Evolutionary conservation across 2,797 vertebrate species (phyloP).

Genomic region (Dryobates pubescens): DNA sequence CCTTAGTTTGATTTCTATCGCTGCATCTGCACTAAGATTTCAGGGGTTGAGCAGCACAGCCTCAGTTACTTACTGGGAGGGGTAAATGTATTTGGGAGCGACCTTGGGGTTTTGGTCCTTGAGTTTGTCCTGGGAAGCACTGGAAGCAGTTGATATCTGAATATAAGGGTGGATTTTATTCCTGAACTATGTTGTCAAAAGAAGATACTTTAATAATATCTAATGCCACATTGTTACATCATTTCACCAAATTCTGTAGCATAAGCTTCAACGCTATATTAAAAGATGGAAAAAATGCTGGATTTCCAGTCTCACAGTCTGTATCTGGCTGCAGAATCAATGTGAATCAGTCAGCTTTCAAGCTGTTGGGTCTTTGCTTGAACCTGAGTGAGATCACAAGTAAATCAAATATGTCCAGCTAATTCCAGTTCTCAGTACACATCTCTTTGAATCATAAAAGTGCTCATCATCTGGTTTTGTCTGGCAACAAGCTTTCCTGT

Average conservation of each 20-base stretch:
- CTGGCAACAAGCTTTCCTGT: background rate
- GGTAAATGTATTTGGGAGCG: background rate
- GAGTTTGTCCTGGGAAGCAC: background rate
- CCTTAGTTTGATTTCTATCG: conserved; percentile 33
- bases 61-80: background rate
- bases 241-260: background rate
- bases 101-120: background rate
- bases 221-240: background rate
- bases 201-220: background rate
- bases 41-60: background rate
- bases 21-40: background rate
- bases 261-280: background rate
- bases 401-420: conserved; percentile 19
- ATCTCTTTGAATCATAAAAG: background rate
- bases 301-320: background rate
- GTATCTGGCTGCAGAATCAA: background rate
- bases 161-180: background rate
- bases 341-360: background rate
- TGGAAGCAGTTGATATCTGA: background rate
- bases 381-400: background rate
- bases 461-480: background rate
- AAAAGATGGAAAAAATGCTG: background rate
- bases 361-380: background rate
- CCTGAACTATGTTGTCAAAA: background rate
- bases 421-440: background rate